Base-by-base conservation (phyloP, 2,888 invertebrate genomes). In the Omphaloscelis lunosa region DNA sequence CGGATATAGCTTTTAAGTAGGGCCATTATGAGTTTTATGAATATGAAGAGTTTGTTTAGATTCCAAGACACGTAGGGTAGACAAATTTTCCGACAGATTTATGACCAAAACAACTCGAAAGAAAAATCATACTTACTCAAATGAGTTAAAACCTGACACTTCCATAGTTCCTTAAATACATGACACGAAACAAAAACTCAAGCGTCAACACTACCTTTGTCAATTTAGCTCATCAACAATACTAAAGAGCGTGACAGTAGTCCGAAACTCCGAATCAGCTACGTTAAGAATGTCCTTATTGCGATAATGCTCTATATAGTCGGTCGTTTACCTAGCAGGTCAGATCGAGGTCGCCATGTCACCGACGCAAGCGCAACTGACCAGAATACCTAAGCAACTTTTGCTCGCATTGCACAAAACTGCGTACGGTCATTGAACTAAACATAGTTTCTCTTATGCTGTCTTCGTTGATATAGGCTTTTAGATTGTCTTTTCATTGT, bases 331-430 rank as follows among this genome's bases (percentile, higher is more conserved):
- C 92, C 92, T 89, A 90, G 81, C 89, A 77, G 93, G 94, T 94
- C 93, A 93, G 84, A 90, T 89, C 90, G 92, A 92, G 94, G 94
- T 94, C 93, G 89, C 77, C 81, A 78, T 91, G 90, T 91, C 89
- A 89, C 86, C 90, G 90, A 88, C 88, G 89, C 76, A 82, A 82
- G 76, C 87, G 82, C 87, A 85, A 88, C 91, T 93, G 94, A 92
- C 91, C 92, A 91, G 94, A 93, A 93, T 94, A 91, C 90, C 90
- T 90, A 93, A 93, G 89, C 90, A 90, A 90, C 91, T 91, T 93
- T 92, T 92, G 91, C 92, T 91, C 90, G 93, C 88, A 88, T 91
- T 92, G 93, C 93, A 93, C 93, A 92, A 92, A 93, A 93, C 90
- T 91, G 90, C 89, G 89, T 91, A 86, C 89, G 93, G 93, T 91